phyloP scores from a whole-genome alignment of 2,113 vertebrate genomes.

The Microcebus griseorufus region DNA sequence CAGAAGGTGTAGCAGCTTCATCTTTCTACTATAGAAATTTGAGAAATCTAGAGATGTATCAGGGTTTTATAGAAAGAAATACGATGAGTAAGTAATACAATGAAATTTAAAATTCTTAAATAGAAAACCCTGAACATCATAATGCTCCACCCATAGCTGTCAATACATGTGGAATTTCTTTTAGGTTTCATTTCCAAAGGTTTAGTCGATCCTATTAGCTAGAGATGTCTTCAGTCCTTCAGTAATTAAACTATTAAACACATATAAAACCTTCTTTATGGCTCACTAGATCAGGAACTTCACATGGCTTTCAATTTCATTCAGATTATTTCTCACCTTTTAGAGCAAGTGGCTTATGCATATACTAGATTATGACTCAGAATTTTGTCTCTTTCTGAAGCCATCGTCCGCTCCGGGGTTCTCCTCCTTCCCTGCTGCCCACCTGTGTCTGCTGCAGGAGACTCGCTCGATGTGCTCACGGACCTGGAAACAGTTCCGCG shows the following conservation, averaged over 20 bases:
- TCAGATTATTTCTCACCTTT: not conserved
- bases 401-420: not conserved
- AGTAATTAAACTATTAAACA: not conserved
- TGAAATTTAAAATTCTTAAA: not conserved
- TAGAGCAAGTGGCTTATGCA: not conserved
- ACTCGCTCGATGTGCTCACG: not conserved
- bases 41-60: not conserved
- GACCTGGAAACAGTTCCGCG: not conserved
- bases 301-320: not conserved
- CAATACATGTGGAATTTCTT: not conserved
- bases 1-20: not conserved
- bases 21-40: not conserved
- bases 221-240: not conserved
- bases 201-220: not conserved
- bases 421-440: not conserved
- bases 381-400: not conserved
- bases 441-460: not conserved
- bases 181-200: not conserved
- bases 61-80: not conserved
- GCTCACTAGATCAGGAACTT: not conserved
- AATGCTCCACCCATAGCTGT: not conserved
- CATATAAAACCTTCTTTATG: not conserved
- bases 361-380: not conserved
- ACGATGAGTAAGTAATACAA: not conserved
- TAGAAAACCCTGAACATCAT: not conserved